A percentile compares a stretch with the other conserved stretches of the same genome.
Evolutionary conservation across 2,113 vertebrate species (phyloP).

Genomic region (Gallinago media): DNA sequence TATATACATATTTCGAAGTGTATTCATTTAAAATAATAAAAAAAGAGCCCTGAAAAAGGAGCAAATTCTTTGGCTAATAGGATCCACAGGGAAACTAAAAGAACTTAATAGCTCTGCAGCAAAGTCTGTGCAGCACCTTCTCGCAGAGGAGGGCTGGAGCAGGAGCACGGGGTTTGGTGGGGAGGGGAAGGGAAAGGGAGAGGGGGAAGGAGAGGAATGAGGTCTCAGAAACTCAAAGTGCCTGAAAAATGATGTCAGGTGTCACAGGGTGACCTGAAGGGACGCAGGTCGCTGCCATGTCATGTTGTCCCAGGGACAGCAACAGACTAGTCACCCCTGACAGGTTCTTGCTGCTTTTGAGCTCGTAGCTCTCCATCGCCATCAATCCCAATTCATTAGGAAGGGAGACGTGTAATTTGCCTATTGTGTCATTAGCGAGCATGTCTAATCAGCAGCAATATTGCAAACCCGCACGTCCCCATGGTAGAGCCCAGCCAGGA

Average conservation of each 20-base stretch:
- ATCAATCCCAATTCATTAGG: not conserved
- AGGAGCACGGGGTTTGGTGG: not conserved
- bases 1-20: not conserved
- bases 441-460: not conserved
- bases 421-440: not conserved
- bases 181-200: not conserved
- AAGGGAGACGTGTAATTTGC: not conserved
- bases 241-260: not conserved
- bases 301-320: not conserved
- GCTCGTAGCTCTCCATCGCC: not conserved
- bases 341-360: not conserved
- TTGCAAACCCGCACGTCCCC: not conserved
- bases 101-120: constrained; percentile 22
- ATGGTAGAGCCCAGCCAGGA: not conserved
- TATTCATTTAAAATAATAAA: constrained; percentile 50
- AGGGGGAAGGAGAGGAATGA: not conserved
- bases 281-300: accelerated
- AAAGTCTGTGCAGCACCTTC: not conserved
- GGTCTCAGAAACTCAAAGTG: not conserved
- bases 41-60: constrained; percentile 29
- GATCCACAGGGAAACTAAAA: constrained; percentile 58
- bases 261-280: not conserved
- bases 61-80: constrained; percentile 52
- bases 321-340: not conserved
- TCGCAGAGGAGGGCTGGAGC: accelerated